These are phyloP conservation scores for Saturnia pavonia DNA, from an alignment of 2,888 invertebrate species.

Conservation along the genomic window DNA sequence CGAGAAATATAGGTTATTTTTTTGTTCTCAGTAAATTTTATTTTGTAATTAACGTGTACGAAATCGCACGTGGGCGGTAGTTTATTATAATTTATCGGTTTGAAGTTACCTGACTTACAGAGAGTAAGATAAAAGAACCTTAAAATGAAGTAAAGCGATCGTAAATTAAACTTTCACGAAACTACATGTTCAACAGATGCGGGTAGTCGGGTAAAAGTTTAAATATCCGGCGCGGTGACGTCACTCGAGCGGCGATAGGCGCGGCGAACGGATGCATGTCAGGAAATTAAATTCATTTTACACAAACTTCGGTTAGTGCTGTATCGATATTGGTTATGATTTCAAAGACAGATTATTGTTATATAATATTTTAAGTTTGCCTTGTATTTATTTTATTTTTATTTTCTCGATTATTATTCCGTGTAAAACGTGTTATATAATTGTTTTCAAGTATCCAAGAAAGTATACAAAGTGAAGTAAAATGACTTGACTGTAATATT, in stretches of 20 bases:
- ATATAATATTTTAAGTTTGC: not conserved
- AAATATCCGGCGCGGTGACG: constrained; percentile 48
- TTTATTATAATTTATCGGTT: not conserved
- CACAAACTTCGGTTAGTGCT: constrained; percentile 21
- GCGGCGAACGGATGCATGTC: constrained; percentile 40
- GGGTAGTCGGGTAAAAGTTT: constrained; percentile 52
- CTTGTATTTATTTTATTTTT: too few species aligned
- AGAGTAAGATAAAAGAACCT: not conserved
- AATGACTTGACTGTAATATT: too few species aligned
- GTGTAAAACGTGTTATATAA: too few species aligned
- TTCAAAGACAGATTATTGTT: not conserved
- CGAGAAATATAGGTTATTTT: too few species aligned
- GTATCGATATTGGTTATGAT: constrained; percentile 16
- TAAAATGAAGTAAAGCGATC: not conserved
- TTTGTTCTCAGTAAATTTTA: too few species aligned
- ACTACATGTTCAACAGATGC: constrained; percentile 26
- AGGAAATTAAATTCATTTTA: constrained; percentile 45
- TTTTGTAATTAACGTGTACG: too few species aligned
- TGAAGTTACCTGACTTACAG: not conserved
- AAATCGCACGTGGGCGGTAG: not conserved
- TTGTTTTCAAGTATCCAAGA: too few species aligned
- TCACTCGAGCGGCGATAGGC: constrained; percentile 34
- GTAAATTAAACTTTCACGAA: constrained; percentile 28
- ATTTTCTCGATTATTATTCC: too few species aligned
- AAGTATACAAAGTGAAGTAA: too few species aligned